These are phyloP conservation scores for Campodea augens DNA, from an alignment of 1,140 invertebrate species.

Conservation along the genomic window DNA sequence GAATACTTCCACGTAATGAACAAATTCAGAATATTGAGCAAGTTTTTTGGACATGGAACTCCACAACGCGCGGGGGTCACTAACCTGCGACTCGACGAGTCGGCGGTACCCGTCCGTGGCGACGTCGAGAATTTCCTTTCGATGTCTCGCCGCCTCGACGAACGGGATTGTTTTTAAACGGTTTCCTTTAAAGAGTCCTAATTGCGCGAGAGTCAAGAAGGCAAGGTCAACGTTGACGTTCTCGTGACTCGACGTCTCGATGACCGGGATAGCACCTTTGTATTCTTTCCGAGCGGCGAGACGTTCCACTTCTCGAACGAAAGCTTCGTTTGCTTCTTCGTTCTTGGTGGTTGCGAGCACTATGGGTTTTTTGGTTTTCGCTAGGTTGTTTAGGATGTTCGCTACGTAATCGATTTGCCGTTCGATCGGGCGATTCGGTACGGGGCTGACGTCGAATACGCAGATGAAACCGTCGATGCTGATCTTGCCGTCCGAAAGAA, in stretches of 20 bases:
- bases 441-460: constrained; percentile 86
- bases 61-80: constrained; percentile 71
- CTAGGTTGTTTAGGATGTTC: constrained; percentile 58
- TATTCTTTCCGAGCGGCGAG: constrained; percentile 79
- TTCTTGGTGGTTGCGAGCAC: constrained; percentile 92
- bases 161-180: constrained; percentile 61
- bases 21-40: constrained; percentile 67
- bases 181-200: constrained; percentile 59
- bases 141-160: constrained; percentile 59
- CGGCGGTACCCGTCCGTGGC: constrained; percentile 72
- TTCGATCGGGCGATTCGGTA: constrained; percentile 73
- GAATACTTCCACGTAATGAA: constrained; percentile 78
- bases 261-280: constrained; percentile 63
- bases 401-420: constrained; percentile 60
- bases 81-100: constrained; percentile 60
- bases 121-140: constrained; percentile 72
- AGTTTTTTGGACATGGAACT: constrained; percentile 67
- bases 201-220: constrained; percentile 78
- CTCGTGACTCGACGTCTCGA: constrained; percentile 90
- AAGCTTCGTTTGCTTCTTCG: constrained; percentile 76
- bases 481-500: constrained; percentile 82
- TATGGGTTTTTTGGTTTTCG: constrained; percentile 87
- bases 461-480: constrained; percentile 91
- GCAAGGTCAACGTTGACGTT: constrained; percentile 92
- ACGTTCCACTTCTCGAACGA: constrained; percentile 73